Base-by-base conservation (phyloP, 2,888 invertebrate species). In the Dicyrtomina minuta region DNA sequence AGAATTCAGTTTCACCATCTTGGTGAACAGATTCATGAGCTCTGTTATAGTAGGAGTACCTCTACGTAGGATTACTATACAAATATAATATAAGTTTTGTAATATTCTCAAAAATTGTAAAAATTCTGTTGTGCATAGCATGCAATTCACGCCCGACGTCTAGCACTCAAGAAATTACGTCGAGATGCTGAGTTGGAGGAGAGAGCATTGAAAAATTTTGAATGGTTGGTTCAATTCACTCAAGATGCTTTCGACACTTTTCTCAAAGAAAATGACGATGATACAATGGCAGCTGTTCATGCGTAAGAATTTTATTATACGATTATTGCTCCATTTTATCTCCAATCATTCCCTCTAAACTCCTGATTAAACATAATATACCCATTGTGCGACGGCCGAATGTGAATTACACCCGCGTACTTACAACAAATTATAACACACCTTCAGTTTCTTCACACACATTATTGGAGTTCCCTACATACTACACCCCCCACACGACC, bases 241-340 rank as follows among this genome's bases (percentile, higher is more conserved):
- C 70, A 73, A 43, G 72, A 75, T 22, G 72, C 75, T 33, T 74
- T 78, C 49, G 75, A 77, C 51, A 68, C 51, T 10, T 78, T 78
- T 53, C 55, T 78, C 8, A 71, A 72, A 66, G 76, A 78, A 62
- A 77, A 74, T 61, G 78, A 78, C 44, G 75, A 77, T 26, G 68
- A 62, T 15, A 75, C 75, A 10, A 72, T 71, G 15, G 65, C 70
- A 24, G 73, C 75, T 26, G 51, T 72, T 3, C 74, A 72, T 72
- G 60, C 62, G 78, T 77, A 69, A 70, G 43, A 20, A 20, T 39
- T 43, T 33, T 55, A 62, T 22, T 43, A n/a, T 60, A 22, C 6
- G 4, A 20, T 24, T 59, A 10, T 24, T 39, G 12, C 33, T 46
- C 46, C 5, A 43, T 13, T 43, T 43, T 13, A 43, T 43, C 43